Percentiles rank a stretch among this genome's conserved stretches.
Conservation (phyloP, 2,113 vertebrate genomes). For the Pterophyllum scalare region DNA sequence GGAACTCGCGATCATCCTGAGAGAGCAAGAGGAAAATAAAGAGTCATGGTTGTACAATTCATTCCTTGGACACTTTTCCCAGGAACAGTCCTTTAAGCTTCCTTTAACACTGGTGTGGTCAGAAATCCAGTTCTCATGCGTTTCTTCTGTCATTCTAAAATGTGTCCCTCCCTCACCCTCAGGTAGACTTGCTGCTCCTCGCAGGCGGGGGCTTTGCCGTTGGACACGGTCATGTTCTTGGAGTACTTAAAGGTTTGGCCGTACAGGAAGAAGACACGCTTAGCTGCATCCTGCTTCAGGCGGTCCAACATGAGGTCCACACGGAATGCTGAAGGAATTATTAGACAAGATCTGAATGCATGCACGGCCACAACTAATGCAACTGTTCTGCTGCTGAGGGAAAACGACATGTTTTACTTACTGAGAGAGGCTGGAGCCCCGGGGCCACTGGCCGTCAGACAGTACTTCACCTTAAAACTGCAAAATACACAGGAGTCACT, state of each 20-base stretch:
- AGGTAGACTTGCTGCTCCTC: slow-evolving; percentile 91
- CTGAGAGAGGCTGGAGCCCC: slow-evolving; percentile 85
- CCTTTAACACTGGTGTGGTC: not conserved
- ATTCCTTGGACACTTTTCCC: not conserved
- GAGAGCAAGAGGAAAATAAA: not conserved
- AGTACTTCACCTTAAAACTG: slow-evolving; percentile 95
- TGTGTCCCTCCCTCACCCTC: slow-evolving; percentile 78
- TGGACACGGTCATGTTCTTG: slow-evolving; percentile 88
- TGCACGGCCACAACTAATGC: not conserved
- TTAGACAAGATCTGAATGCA: not conserved
- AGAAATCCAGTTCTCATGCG: not conserved
- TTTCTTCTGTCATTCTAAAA: not conserved
- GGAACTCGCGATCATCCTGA: slow-evolving; percentile 94
- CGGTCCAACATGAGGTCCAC: slow-evolving; percentile 93
- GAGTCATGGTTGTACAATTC: not conserved
- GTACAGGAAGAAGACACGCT: slow-evolving; percentile 92
- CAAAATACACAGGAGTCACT: not conserved
- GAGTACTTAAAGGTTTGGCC: slow-evolving; percentile 82
- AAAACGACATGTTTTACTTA: slow-evolving; percentile 76
- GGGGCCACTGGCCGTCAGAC: slow-evolving; percentile 89
- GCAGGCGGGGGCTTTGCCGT: slow-evolving; percentile 81
- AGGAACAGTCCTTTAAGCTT: not conserved
- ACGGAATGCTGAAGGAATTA: slow-evolving; percentile 83
- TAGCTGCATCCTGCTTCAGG: slow-evolving; percentile 92
- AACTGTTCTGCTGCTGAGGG: not conserved